Conservation (phyloP, 2,888 invertebrate genomes). For the Xylota sylvarum region DNA sequence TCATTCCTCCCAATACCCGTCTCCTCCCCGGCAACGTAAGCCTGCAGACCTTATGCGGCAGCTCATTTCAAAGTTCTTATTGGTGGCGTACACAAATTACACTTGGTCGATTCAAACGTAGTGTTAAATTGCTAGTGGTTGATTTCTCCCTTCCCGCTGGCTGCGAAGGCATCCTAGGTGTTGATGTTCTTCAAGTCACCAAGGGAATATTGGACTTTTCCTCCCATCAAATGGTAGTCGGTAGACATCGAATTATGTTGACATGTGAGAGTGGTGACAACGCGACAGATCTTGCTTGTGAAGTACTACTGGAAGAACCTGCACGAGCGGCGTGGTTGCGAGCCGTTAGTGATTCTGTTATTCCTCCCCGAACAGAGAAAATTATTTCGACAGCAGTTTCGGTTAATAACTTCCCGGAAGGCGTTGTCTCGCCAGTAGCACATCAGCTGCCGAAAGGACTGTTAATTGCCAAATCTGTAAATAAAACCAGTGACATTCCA, state of each 20-base stretch:
- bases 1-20: slow-evolving; percentile 34
- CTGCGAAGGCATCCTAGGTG: slow-evolving; percentile 44
- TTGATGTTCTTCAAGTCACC: slow-evolving; percentile 37
- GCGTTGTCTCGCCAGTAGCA: slow-evolving; percentile 20
- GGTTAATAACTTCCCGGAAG: slow-evolving; percentile 1
- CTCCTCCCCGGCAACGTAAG: slow-evolving; percentile 6
- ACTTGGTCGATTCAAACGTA: slow-evolving; percentile 33
- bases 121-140: slow-evolving; percentile 32
- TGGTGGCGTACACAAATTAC: slow-evolving; percentile 16
- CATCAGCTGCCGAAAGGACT: slow-evolving; percentile 21
- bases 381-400: slow-evolving; percentile 10
- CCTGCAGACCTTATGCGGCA: slow-evolving; percentile 26
- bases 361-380: slow-evolving; percentile 12
- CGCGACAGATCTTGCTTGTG: neutral
- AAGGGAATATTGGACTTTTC: slow-evolving; percentile 36
- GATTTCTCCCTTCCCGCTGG: slow-evolving; percentile 25
- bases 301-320: neutral
- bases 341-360: neutral
- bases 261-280: slow-evolving; percentile 9
- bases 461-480: slow-evolving; percentile 25
- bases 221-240: slow-evolving; percentile 3
- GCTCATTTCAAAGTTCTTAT: slow-evolving; percentile 14
- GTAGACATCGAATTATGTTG: slow-evolving; percentile 1
- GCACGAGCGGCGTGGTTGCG: neutral
- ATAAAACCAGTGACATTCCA: neutral